Evolutionary conservation across 2,113 vertebrate genomes (phyloP).

Genomic region (Urocynchramus pylzowi): DNA sequence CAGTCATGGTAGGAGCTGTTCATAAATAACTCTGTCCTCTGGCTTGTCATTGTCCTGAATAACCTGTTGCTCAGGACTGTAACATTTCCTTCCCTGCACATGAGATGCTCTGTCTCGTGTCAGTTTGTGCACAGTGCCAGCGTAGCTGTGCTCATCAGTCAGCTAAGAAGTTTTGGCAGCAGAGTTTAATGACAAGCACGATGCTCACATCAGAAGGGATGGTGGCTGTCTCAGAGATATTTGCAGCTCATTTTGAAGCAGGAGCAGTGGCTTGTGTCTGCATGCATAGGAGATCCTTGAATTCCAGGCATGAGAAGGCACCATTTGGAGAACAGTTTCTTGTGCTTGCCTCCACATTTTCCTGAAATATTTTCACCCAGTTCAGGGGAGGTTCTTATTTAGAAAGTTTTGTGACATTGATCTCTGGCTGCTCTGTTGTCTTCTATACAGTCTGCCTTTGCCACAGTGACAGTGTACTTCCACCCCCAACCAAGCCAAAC

Average conservation of each 20-base stretch:
- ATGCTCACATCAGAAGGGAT: not conserved
- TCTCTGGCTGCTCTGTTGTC: not conserved
- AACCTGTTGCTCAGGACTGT: not conserved
- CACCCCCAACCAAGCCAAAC: not conserved
- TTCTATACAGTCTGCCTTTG: not conserved
- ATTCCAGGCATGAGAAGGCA: not conserved
- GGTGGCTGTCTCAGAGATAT: not conserved
- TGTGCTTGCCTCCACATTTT: not conserved
- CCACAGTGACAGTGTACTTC: not conserved
- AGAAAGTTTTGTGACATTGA: not conserved
- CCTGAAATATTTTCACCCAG: not conserved
- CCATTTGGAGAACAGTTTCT: not conserved
- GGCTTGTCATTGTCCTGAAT: not conserved
- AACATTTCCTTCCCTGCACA: not conserved
- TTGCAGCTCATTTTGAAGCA: not conserved
- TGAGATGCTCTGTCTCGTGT: not conserved
- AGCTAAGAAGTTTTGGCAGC: not conserved
- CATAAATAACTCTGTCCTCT: not conserved
- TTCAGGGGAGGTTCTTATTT: not conserved
- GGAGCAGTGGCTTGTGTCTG: not conserved
- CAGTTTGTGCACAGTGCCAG: not conserved
- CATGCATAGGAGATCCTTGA: not conserved
- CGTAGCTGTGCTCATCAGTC: not conserved
- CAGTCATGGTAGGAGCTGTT: fast-evolving
- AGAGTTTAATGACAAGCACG: fast-evolving